Base-by-base conservation (phyloP, 2,113 vertebrate genomes). In the Festucalex cinctus region DNA sequence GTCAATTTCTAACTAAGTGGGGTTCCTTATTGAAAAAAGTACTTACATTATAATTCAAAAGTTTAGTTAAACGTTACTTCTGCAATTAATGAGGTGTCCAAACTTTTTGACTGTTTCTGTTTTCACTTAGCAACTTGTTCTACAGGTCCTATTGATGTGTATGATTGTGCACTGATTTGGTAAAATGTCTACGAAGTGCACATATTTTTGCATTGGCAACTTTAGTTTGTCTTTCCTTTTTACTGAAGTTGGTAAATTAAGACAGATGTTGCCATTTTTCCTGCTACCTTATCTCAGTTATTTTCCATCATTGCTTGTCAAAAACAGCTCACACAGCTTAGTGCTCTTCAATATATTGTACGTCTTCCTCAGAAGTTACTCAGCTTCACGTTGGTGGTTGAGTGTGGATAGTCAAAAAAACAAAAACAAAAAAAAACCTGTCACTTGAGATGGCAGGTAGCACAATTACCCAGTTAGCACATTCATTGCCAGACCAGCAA, bases 1-100 rank as follows among this genome's bases (percentile, higher is more conserved):
- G 87, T 73, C 81, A 71, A 71, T 81, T 82, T 88, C 83, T 80
- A 81, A 83, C 85, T 82, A 83, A 85, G 28, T 32, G 82, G 80
- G 75, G 68, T 75, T 91, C 88, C 87, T 78, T 85, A 85, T 83
- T 84, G 84, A 86, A 82, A 85, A 86, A 85, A 79, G 85, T 79
- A 76, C 84, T 85, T 85, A 80, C 85, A 73, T 51, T 41, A 41
- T 12, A 83, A 82, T 82, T 85, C 82, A 84, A 83, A 75, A 71
- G 70, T 54, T 73, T 67, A 64, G 68, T 2, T n/a, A 70, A 70
- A 86, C 73, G 77, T 80, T 81, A 82, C 9, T 39, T 39, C 6
- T 39, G 37, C 37, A 39, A 39, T 41, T 9, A 12, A 41, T 12
- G 7, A 39, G 9, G 39, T 41, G 39, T 41, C 39, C 39, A 41